Conservation (phyloP, 2,888 invertebrate genomes). For the Aspidapion aeneum region DNA sequence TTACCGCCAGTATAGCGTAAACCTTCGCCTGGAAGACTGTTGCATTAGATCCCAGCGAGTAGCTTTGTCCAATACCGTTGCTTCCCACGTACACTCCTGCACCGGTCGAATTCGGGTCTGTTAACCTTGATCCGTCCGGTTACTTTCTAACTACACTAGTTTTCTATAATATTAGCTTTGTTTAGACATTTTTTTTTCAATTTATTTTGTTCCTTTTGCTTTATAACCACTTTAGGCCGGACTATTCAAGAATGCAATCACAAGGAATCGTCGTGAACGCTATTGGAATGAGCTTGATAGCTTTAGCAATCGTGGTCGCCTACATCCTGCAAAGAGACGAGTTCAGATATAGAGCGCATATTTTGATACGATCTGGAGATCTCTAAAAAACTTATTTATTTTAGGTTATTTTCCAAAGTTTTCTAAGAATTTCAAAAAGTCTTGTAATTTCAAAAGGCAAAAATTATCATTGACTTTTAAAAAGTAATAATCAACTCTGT, state of each 20-base stretch:
- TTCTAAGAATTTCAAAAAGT: constrained; percentile 11
- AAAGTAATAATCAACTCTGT: background rate
- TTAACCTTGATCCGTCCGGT: too few species aligned
- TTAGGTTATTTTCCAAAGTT: background rate
- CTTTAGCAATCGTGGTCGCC: constrained; percentile 61
- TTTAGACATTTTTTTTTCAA: constrained; percentile 2
- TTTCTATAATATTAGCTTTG: background rate
- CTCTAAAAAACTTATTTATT: constrained; percentile 44
- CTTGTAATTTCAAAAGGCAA: background rate
- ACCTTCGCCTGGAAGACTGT: too few species aligned
- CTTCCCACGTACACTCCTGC: too few species aligned
- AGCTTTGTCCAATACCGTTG: too few species aligned
- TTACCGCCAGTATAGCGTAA: too few species aligned
- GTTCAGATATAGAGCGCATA: constrained; percentile 51
- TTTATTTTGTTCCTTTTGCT: constrained; percentile 12
- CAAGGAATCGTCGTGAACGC: constrained; percentile 69
- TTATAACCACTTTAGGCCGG: constrained; percentile 25
- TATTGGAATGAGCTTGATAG: constrained; percentile 62
- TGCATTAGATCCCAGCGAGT: too few species aligned
- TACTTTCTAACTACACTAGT: too few species aligned
- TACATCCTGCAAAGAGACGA: constrained; percentile 62
- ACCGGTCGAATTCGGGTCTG: too few species aligned
- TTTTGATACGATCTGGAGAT: constrained; percentile 57
- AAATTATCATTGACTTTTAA: background rate
- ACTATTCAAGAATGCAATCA: constrained; percentile 57